A percentile compares a stretch with the other conserved stretches of the same genome.
Evolutionary conservation across 2,888 invertebrate species (phyloP).

Genomic region (Eristalis tenax): DNA sequence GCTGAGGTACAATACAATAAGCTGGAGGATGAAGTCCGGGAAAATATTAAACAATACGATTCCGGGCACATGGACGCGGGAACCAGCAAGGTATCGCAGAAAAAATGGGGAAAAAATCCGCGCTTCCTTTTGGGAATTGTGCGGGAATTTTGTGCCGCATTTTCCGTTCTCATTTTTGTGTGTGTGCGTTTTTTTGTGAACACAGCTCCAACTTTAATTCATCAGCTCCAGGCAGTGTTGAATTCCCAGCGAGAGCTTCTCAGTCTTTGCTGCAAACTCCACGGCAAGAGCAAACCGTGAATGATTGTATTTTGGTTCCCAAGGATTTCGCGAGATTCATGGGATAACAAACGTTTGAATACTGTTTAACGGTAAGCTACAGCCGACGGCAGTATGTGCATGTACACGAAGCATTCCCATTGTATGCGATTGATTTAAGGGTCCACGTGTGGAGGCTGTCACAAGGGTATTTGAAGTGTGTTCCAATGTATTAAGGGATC

Average conservation of each 20-base stretch:
- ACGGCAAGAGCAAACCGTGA: conserved; percentile 3
- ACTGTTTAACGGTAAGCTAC: conserved; percentile 30
- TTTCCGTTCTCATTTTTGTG: conserved; percentile 17
- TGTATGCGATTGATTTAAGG: conserved; percentile 55
- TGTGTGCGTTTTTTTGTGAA: background rate
- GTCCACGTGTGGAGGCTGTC: conserved; percentile 23
- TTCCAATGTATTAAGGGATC: conserved; percentile 13
- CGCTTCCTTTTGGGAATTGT: conserved; percentile 62
- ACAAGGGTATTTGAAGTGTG: conserved; percentile 9
- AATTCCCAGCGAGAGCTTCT: conserved; percentile 47
- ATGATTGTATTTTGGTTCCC: conserved; percentile 30
- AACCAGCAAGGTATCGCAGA: conserved; percentile 11
- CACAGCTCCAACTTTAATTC: conserved; percentile 46
- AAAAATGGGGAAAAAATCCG: conserved; percentile 47
- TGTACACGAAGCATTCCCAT: conserved; percentile 11
- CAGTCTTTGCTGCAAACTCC: conserved; percentile 8
- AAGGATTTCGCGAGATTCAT: conserved; percentile 35
- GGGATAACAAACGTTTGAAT: conserved; percentile 45
- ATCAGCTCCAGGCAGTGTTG: conserved; percentile 48
- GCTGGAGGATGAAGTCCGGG: conserved; percentile 28
- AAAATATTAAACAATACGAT: conserved; percentile 53
- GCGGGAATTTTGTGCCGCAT: conserved; percentile 39
- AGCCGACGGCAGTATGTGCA: background rate
- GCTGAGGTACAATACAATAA: conserved; percentile 26
- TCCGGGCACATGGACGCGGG: conserved; percentile 11